Evolutionary conservation across 2,113 vertebrate genomes (phyloP).

Genomic region (Elanoides forficatus): DNA sequence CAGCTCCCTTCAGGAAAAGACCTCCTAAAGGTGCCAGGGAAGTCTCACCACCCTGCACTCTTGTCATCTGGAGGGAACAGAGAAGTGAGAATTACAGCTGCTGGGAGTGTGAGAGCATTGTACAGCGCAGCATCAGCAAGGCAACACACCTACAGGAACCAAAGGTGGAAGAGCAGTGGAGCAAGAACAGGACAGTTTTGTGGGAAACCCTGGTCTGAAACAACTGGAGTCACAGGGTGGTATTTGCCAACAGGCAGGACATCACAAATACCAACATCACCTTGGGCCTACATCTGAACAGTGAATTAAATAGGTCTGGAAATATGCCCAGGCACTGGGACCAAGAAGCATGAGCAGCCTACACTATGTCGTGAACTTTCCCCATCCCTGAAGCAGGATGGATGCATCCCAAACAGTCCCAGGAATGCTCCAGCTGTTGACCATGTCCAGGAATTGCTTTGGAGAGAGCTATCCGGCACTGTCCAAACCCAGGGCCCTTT

Average conservation of each 20-base stretch:
- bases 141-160: not conserved
- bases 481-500: not conserved
- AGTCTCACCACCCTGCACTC: not conserved
- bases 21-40: not conserved
- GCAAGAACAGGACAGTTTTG: not conserved
- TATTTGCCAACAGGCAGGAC: not conserved
- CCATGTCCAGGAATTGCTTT: not conserved
- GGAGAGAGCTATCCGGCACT: not conserved
- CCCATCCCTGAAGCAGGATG: not conserved
- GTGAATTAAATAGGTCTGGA: not conserved
- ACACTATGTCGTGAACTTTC: rapidly evolving
- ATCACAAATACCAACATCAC: not conserved
- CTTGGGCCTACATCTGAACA: not conserved
- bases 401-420: not conserved
- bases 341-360: not conserved
- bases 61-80: not conserved
- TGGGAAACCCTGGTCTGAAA: not conserved
- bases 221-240: not conserved
- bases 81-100: not conserved
- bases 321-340: not conserved
- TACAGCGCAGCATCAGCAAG: not conserved
- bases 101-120: rapidly evolving
- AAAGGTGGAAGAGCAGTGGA: not conserved
- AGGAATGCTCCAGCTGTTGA: not conserved
- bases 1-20: not conserved